phyloP scores from a whole-genome alignment of 2,113 vertebrate species.

The Trematocara zebra region DNA sequence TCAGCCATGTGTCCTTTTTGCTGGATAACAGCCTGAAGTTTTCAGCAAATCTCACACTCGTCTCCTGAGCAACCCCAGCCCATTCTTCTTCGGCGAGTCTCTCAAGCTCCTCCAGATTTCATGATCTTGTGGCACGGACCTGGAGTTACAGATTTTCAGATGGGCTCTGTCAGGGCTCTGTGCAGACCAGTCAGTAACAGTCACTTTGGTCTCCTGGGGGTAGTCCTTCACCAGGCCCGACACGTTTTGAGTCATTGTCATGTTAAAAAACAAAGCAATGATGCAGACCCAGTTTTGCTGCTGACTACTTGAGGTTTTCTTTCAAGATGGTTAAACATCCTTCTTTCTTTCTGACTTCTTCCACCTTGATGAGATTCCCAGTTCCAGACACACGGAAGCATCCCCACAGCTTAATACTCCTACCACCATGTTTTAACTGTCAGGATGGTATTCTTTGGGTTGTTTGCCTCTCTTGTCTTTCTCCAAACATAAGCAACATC shows the following conservation, averaged over 20 bases:
- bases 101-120: neutral
- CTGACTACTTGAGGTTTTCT: neutral
- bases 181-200: neutral
- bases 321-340: neutral
- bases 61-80: neutral
- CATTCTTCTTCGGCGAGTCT: neutral
- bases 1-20: neutral
- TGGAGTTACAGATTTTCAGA: neutral
- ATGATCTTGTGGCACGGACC: accelerated
- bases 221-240: neutral
- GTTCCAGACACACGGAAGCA: neutral
- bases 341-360: neutral
- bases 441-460: neutral
- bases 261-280: neutral
- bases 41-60: neutral
- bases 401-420: neutral
- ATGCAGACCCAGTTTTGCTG: neutral
- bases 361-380: neutral
- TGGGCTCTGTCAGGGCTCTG: neutral
- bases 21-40: neutral
- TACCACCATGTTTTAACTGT: neutral
- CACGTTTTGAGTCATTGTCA: neutral
- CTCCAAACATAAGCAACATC: neutral
- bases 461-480: neutral
- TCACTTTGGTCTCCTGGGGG: neutral